A percentile compares a stretch with the other conserved stretches of the same genome.
These are phyloP conservation scores for Rallus crepitans DNA, from an alignment of 2,797 vertebrate species.

Conservation along the genomic window DNA sequence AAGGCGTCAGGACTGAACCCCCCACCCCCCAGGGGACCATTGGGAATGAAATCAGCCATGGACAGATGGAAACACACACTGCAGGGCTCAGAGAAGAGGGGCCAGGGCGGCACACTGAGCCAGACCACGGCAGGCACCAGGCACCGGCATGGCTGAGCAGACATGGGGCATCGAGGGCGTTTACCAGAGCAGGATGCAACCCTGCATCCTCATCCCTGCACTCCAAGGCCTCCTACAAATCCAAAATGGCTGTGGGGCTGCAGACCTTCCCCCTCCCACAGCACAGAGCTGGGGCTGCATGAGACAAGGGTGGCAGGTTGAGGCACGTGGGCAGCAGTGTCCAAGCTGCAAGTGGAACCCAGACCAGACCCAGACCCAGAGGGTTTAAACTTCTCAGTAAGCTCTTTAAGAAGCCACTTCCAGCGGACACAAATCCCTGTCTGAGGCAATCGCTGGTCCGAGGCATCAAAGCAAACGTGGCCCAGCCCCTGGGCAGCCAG, in stretches of 20 bases:
- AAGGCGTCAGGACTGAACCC: rapidly evolving
- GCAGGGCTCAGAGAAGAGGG: rapidly evolving
- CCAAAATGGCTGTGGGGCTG: neutral
- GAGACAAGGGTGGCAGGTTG: rapidly evolving
- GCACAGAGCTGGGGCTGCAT: rapidly evolving
- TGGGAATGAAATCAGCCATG: neutral
- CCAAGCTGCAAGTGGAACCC: rapidly evolving
- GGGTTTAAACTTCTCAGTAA: neutral
- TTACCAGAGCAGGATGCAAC: neutral
- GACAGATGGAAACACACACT: rapidly evolving
- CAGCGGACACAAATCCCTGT: neutral
- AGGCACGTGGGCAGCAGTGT: neutral
- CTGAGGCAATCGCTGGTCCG: neutral
- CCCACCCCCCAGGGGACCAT: neutral
- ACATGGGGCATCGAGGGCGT: neutral
- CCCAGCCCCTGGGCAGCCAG: neutral
- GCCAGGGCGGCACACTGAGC: rapidly evolving
- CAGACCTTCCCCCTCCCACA: neutral
- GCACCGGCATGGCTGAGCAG: neutral
- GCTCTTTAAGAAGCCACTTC: neutral
- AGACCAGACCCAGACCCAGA: neutral
- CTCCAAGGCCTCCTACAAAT: neutral
- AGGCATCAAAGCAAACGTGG: neutral
- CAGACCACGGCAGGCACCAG: rapidly evolving
- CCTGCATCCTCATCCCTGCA: neutral